Percentiles rank a stretch among this genome's conserved stretches.
These are phyloP conservation scores for Limonius californicus DNA, from an alignment of 1,140 invertebrate species.

Conservation along the genomic window DNA sequence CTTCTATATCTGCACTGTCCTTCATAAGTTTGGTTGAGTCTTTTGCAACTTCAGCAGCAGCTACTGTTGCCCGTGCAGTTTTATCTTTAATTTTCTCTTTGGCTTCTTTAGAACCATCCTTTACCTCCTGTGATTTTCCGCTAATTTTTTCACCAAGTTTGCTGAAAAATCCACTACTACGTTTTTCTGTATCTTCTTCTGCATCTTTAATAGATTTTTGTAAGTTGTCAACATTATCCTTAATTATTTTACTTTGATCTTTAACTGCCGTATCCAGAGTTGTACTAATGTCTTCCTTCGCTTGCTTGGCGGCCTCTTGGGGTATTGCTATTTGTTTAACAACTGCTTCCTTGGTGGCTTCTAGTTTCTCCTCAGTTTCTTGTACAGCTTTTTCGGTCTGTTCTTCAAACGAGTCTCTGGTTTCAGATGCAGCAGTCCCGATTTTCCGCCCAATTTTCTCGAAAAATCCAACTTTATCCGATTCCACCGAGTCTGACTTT, in stretches of 20 bases:
- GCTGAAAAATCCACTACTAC: conserved; percentile 22
- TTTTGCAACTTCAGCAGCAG: too few species aligned
- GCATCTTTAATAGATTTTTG: neutral
- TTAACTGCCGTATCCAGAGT: too few species aligned
- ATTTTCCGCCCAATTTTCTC: conserved; percentile 21
- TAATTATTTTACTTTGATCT: neutral
- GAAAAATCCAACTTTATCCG: conserved; percentile 16
- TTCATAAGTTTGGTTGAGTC: neutral
- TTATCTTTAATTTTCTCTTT: neutral
- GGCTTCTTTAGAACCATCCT: conserved; percentile 10
- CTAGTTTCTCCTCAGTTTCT: conserved; percentile 7
- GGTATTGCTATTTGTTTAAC: neutral
- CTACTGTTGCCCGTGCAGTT: too few species aligned
- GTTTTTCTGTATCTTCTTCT: neutral
- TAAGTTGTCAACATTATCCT: conserved; percentile 1
- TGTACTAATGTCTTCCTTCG: too few species aligned
- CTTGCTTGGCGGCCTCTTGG: neutral
- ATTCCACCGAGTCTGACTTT: conserved; percentile 19
- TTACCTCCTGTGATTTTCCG: conserved; percentile 14
- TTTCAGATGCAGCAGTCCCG: neutral
- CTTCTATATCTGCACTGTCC: neutral
- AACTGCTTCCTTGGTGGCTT: neutral
- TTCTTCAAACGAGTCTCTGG: too few species aligned
- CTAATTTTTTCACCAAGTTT: conserved; percentile 24
- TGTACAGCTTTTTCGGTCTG: neutral